These are phyloP conservation scores for Nasonia oneida DNA, from an alignment of 2,888 invertebrate genomes.

Conservation along the genomic window DNA sequence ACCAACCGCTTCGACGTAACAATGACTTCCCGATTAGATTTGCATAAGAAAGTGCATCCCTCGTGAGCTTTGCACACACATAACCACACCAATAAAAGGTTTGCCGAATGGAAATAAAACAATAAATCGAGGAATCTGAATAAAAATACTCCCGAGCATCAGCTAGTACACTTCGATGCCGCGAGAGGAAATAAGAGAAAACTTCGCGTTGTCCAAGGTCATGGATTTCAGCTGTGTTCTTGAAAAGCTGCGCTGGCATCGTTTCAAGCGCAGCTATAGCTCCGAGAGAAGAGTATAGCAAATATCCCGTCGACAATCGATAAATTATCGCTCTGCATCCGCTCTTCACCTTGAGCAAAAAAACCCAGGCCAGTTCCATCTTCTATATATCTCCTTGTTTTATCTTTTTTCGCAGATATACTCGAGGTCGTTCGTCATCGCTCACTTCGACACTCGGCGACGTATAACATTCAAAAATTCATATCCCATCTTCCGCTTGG, in stretches of 20 bases:
- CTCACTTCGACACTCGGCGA: neutral
- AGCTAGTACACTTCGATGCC: neutral
- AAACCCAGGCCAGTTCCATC: neutral
- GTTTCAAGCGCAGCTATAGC: neutral
- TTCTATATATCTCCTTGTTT: neutral
- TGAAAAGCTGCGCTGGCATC: conserved; percentile 22
- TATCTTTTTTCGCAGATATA: neutral
- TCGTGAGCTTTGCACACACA: neutral
- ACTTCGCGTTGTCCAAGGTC: conserved; percentile 10
- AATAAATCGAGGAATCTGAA: conserved; percentile 33
- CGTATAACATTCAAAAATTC: neutral
- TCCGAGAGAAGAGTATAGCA: neutral
- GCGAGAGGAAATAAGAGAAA: neutral
- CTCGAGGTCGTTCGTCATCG: neutral
- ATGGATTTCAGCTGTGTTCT: conserved; percentile 4
- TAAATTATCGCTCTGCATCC: conserved; percentile 1
- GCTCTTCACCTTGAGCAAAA: conserved; percentile 5
- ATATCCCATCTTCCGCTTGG: neutral
- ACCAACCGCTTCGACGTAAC: neutral
- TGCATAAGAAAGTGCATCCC: conserved; percentile 39
- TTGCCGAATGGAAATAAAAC: conserved; percentile 21
- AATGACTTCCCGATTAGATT: conserved; percentile 21
- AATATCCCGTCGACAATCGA: neutral
- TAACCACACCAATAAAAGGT: neutral
- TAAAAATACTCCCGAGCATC: conserved; percentile 13